Evolutionary conservation across 2,888 invertebrate genomes (phyloP).

Genomic region (Xestobium rufovillosum): DNA sequence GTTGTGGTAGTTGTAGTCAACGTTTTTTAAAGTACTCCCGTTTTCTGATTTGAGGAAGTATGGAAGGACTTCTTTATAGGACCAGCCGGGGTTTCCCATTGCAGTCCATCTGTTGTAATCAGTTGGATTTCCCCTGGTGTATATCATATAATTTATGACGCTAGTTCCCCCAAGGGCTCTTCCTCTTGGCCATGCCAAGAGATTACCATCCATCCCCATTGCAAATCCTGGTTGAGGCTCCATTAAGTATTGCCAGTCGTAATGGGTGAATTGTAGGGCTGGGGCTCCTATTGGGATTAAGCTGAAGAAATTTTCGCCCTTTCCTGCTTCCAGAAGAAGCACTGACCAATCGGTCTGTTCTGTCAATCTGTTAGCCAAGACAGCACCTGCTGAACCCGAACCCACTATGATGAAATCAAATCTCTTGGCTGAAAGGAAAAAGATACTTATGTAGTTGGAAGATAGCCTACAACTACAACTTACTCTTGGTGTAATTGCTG

Average conservation of each 20-base stretch:
- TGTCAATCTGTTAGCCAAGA: conserved; percentile 46
- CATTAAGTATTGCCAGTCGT: conserved; percentile 43
- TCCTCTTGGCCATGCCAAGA: conserved; percentile 49
- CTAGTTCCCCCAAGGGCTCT: conserved; percentile 54
- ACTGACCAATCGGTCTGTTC: conserved; percentile 40
- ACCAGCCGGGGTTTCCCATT: conserved; percentile 68
- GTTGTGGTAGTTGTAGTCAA: conserved; percentile 49
- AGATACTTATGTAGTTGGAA: conserved; percentile 31
- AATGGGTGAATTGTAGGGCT: conserved; percentile 38
- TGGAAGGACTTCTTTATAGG: conserved; percentile 42
- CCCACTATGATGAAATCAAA: conserved; percentile 47
- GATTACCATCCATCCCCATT: conserved; percentile 28
- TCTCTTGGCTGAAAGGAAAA: conserved; percentile 14
- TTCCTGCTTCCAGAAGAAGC: conserved; percentile 34
- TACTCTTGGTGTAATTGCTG: conserved; percentile 12
- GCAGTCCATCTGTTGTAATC: conserved; percentile 64
- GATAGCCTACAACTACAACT: conserved; percentile 15
- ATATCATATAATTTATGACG: conserved; percentile 61
- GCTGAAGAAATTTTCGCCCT: conserved; percentile 37
- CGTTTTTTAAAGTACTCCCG: conserved; percentile 14
- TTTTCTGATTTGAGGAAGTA: conserved; percentile 47
- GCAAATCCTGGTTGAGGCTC: conserved; percentile 35
- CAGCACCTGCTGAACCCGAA: conserved; percentile 46
- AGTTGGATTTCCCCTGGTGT: conserved; percentile 61
- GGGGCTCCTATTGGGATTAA: conserved; percentile 43